These are phyloP conservation scores for Pimpla rufipes DNA, from an alignment of 2,888 invertebrate genomes.

Conservation along the genomic window DNA sequence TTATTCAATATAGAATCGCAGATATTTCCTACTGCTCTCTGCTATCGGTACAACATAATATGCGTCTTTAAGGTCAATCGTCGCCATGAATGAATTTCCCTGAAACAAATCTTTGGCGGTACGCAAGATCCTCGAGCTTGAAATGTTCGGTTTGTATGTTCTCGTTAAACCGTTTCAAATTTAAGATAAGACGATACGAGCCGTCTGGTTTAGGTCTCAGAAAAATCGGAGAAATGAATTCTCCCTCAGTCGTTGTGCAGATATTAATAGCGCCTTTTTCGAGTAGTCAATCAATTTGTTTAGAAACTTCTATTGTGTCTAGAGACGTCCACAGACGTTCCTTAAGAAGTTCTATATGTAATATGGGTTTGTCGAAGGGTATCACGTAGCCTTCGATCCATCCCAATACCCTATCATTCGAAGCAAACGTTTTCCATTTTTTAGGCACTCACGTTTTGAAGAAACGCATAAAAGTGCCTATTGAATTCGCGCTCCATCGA, in stretches of 20 bases:
- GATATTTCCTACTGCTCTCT: conserved; percentile 26
- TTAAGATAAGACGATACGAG: not conserved
- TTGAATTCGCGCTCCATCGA: no score
- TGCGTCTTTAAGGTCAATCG: conserved; percentile 35
- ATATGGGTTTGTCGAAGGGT: conserved; percentile 15
- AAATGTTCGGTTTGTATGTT: not conserved
- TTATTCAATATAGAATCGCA: conserved; percentile 28
- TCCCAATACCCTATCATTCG: conserved; percentile 37
- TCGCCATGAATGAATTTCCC: conserved; percentile 23
- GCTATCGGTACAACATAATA: conserved; percentile 34
- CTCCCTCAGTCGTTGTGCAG: conserved; percentile 5
- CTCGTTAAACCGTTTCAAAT: not conserved
- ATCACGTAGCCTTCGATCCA: conserved; percentile 49
- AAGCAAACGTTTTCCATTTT: conserved; percentile 39
- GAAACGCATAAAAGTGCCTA: no score
- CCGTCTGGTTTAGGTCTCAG: not conserved
- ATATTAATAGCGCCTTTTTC: conserved; percentile 11
- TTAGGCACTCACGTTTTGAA: no score
- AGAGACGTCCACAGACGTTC: conserved; percentile 33
- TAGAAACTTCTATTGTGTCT: not conserved
- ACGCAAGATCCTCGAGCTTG: conserved; percentile 4
- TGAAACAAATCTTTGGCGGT: conserved; percentile 26
- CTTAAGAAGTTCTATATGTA: conserved; percentile 17
- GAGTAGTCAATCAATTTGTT: conserved; percentile 8
- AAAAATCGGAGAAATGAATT: conserved; percentile 11